Evolutionary conservation across 2,888 invertebrate species (phyloP), one percentile per base, ranked within the genome.

Genomic region (Pecten maximus): DNA sequence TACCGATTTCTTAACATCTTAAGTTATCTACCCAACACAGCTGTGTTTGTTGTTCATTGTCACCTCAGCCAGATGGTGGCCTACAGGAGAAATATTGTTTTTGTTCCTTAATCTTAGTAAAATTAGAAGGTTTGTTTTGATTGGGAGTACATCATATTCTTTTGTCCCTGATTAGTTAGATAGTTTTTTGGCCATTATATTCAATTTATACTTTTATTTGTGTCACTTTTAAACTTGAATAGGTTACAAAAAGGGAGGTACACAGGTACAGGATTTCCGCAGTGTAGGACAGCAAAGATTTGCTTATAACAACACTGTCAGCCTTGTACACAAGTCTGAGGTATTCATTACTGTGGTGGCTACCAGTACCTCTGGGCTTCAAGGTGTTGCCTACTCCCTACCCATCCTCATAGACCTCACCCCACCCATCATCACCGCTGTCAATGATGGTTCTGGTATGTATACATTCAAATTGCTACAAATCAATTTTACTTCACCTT

Each of bases 281-380:
- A 91, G 91, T 90, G 94, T 93, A 4, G 94, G 95, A 15, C 87
- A 88, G 44, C 91, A 91, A 28, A 93, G 92, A 4, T 94, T 94
- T 92, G 94, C 93, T 10, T 89, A 89, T 40, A 91, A 92, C n/a
- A 91, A 91, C 23, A 92, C 92, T 16, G 89, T 94, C 44, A 90
- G 89, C 16, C 92, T 94, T n/a, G 91, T 92, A 12, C 94, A 94
- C 89, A 93, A 93, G 87, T 91, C 94, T 19, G 90, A 90, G 28
- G 91, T 95, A 12, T 93, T 92, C 88, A 89, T 95, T 40, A 94
- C 94, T 23, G 94, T 95, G n/a, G 91, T 94, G 39, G 94, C 94
- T 15, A 93, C 93, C 0, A 95, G 94, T 91, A 92, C 92, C 0
- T 94, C 94, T 2, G 94, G 94, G 8, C 88, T 94, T 28, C 91